Percentiles rank a stretch among this genome's conserved stretches.
Conservation (phyloP, 2,888 invertebrate genomes). For the Rhingia campestris region DNA sequence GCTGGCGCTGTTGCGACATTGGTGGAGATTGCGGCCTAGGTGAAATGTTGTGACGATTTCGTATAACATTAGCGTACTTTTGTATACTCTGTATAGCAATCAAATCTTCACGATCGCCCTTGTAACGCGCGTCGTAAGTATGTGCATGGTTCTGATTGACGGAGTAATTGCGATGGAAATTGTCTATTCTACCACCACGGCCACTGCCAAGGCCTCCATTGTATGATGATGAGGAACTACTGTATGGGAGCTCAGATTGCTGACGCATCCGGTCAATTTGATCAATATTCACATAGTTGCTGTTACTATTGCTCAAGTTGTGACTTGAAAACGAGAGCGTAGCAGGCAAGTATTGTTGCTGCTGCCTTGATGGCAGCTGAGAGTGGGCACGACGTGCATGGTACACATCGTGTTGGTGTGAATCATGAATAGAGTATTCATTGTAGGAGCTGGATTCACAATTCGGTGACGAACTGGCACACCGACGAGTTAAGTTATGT, state of each 20-base stretch:
- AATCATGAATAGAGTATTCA: constrained; percentile 79
- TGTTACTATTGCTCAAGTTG: constrained; percentile 76
- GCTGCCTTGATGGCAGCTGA: constrained; percentile 78
- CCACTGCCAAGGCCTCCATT: constrained; percentile 71
- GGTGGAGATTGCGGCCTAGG: constrained; percentile 77
- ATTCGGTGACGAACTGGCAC: constrained; percentile 81
- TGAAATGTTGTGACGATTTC: constrained; percentile 77
- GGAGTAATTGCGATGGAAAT: constrained; percentile 82
- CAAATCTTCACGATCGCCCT: constrained; percentile 64
- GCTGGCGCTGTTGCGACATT: constrained; percentile 73
- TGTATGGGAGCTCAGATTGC: constrained; percentile 81
- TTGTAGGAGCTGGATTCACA: constrained; percentile 79
- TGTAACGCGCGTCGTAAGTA: constrained; percentile 78
- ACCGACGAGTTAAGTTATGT: constrained; percentile 78
- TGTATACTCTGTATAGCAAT: constrained; percentile 74
- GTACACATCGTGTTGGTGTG: constrained; percentile 79
- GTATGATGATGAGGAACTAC: constrained; percentile 74
- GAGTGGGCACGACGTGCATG: constrained; percentile 81
- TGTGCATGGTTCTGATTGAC: constrained; percentile 80
- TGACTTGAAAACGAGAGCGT: constrained; percentile 76
- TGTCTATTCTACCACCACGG: constrained; percentile 74
- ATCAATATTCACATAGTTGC: constrained; percentile 85
- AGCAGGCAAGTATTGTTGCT: constrained; percentile 66
- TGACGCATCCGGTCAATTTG: constrained; percentile 84
- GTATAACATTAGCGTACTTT: constrained; percentile 77